Evolutionary conservation across 1,140 invertebrate species (phyloP), one percentile per base, ranked within the genome.

Genomic region (Pomacea maculata): DNA sequence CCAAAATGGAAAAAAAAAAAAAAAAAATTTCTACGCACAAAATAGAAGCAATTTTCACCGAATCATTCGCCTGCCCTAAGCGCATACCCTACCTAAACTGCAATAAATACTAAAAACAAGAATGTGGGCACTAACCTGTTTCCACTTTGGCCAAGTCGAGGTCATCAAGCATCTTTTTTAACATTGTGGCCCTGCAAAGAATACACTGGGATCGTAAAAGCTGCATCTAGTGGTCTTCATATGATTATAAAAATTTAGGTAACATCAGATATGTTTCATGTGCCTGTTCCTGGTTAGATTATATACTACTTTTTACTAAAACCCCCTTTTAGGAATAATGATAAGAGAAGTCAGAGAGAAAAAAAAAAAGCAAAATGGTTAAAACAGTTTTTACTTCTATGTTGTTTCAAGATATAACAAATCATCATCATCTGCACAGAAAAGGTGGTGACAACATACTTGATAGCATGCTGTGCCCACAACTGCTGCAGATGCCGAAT

Each of bases 381-480:
- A 45, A 45, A 45, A 45, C 34, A 45, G 34, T 6, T 45, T 45
- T 45, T 45, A 45, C 34, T 45, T 45, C 34, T 45, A 45, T 45
- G 34, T 9, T 9, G 15, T 61, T 9, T 61, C 57, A 11, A 61
- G 57, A 61, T 17, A 4, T 61, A 4, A 17, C 34, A 17, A 17
- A 61, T 61, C 11, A 6, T 17, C 11, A 61, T 61, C 57, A 61
- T 70, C 11, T 11, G 17, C 12, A 72, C 25, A 74, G 34, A 7
- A 74, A 70, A 70, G 12, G 12, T 14, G 21, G 52, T 25, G 45
- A 64, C 14, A 15, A 52, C 92, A 92, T 92, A 96, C 95, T 95
- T 96, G 7, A 97, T 92, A 79, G 93, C 92, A 87, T 94, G 91
- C 78, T 94, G 87, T 6, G 94, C 93, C 96, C 96, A 97, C 78